phyloP scores from a whole-genome alignment of 2,888 invertebrate species.

The Bhutanitis thaidina region DNA sequence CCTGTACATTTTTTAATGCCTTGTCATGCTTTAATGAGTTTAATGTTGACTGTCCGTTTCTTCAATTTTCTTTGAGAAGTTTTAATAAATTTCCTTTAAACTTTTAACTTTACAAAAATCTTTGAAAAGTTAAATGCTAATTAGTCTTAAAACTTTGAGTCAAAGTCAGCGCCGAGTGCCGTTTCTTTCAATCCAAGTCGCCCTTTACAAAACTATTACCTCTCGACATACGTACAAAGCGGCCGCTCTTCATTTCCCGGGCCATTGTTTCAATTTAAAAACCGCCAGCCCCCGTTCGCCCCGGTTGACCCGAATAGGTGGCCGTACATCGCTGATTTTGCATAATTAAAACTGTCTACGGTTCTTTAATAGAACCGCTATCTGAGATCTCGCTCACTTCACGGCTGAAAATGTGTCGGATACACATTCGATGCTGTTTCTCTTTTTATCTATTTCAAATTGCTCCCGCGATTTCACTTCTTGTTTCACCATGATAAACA shows the following conservation, averaged over 20 bases:
- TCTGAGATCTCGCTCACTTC: conserved; percentile 18
- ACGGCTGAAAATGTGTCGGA: conserved; percentile 9
- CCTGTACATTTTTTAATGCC: too few species aligned
- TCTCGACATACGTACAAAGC: conserved; percentile 22
- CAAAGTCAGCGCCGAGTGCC: conserved; percentile 6
- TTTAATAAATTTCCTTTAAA: background rate
- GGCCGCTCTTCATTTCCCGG: conserved; percentile 46
- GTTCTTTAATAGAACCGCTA: conserved; percentile 36
- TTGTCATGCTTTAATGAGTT: too few species aligned
- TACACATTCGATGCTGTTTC: background rate
- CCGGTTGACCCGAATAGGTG: conserved; percentile 52
- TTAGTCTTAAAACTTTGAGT: conserved; percentile 5
- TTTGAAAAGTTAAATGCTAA: conserved; percentile 5
- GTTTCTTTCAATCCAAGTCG: conserved; percentile 10
- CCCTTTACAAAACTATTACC: conserved; percentile 10
- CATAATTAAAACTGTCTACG: conserved; percentile 62
- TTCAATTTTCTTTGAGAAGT: background rate
- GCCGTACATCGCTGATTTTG: conserved; percentile 57
- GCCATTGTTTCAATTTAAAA: conserved; percentile 60
- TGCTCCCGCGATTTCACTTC: background rate
- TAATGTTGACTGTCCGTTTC: too few species aligned
- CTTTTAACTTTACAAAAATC: background rate
- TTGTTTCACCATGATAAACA: background rate
- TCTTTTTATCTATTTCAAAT: background rate
- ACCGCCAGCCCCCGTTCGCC: conserved; percentile 40